phyloP scores from a whole-genome alignment of 1,140 invertebrate species.

The Drosophila kikkawai region DNA sequence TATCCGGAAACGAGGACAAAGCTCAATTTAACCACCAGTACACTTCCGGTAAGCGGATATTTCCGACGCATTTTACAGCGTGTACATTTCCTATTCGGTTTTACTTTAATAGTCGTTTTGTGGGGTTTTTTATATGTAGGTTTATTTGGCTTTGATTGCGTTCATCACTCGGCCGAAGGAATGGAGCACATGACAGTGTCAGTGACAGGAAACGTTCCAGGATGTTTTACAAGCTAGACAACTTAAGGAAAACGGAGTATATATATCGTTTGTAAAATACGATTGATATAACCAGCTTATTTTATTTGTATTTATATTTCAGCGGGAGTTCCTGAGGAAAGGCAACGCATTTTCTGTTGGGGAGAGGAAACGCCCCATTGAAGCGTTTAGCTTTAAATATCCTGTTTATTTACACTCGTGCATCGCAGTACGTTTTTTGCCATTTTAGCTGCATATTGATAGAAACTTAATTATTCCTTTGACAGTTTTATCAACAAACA shows the following conservation, averaged over 20 bases:
- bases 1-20: neutral
- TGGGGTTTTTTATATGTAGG: neutral
- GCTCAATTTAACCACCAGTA: neutral
- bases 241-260: constrained; percentile 1
- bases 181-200: neutral
- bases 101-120: constrained; percentile 2
- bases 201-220: neutral
- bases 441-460: neutral
- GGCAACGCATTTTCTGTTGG: constrained; percentile 7
- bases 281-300: constrained; percentile 3
- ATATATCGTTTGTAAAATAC: constrained; percentile 8
- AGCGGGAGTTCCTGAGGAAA: neutral
- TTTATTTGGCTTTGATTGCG: constrained; percentile 8
- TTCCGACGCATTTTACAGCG: neutral
- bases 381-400: constrained; percentile 5
- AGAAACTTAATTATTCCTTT: neutral
- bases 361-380: neutral
- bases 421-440: neutral
- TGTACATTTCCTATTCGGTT: constrained; percentile 18
- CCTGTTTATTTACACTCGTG: constrained; percentile 9
- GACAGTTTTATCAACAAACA: neutral
- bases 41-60: constrained; percentile 14
- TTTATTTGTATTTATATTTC: neutral
- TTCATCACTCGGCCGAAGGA: neutral
- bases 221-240: constrained; percentile 1